phyloP scores from a whole-genome alignment of 2,797 vertebrate genomes.

The Australoheros facetus region DNA sequence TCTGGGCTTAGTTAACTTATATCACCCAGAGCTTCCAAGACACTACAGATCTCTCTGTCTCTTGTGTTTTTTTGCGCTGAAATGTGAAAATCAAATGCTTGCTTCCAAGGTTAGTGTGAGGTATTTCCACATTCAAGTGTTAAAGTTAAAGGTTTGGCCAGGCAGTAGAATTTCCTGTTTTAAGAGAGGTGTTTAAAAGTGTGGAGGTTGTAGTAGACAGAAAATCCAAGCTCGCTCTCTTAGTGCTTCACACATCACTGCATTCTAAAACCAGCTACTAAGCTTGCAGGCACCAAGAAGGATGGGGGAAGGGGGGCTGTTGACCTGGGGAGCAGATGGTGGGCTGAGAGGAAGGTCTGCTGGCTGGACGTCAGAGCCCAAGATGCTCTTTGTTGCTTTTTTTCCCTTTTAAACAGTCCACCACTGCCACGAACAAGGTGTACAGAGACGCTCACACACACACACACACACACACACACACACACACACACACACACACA shows the following conservation, averaged over 20 bases:
- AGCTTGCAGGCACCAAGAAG: slow-evolving; percentile 43
- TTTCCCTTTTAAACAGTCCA: slow-evolving; percentile 37
- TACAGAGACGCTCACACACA: slow-evolving; percentile 6
- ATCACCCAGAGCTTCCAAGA: not conserved
- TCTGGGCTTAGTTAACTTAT: not conserved
- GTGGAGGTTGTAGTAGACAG: slow-evolving; percentile 21
- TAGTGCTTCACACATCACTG: slow-evolving; percentile 62
- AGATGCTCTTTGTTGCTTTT: slow-evolving; percentile 63
- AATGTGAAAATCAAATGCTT: slow-evolving; percentile 15
- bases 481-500: not conserved
- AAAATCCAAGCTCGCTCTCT: slow-evolving; percentile 50
- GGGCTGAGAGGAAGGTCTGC: slow-evolving; percentile 70
- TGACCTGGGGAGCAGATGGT: slow-evolving; percentile 75
- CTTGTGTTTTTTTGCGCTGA: not conserved
- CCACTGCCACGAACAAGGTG: slow-evolving; percentile 25
- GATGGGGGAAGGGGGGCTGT: not conserved
- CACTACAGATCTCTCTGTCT: not conserved
- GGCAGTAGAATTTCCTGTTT: slow-evolving; percentile 3
- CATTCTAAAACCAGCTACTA: slow-evolving; percentile 58
- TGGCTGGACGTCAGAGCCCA: slow-evolving; percentile 62
- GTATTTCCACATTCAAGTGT: not conserved
- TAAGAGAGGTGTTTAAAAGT: slow-evolving; percentile 22
- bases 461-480: not conserved
- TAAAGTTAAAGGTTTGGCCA: not conserved
- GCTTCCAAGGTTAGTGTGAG: slow-evolving; percentile 12